These are phyloP conservation scores for Apeltes quadracus DNA, from an alignment of 2,113 vertebrate genomes.

Conservation along the genomic window DNA sequence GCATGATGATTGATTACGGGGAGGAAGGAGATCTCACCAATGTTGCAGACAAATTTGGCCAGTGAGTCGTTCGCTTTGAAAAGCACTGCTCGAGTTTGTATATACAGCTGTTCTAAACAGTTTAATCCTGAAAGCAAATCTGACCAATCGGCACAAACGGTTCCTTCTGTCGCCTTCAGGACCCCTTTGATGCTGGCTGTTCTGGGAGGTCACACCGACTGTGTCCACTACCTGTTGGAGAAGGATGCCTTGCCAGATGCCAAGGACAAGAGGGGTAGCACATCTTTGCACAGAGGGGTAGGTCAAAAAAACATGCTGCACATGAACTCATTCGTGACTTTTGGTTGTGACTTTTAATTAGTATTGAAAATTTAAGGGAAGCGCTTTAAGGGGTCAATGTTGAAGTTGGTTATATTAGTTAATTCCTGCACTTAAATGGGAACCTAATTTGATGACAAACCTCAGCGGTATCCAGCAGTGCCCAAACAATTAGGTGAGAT, in stretches of 20 bases:
- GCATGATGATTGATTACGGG: conserved; percentile 92
- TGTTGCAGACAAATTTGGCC: conserved; percentile 90
- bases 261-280: conserved; percentile 90
- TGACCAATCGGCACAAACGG: not conserved
- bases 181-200: conserved; percentile 95
- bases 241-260: conserved; percentile 90
- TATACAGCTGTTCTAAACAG: not conserved
- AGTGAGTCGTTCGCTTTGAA: conserved; percentile 82
- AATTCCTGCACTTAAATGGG: not conserved
- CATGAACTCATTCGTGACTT: not conserved
- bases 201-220: conserved; percentile 91
- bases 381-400: not conserved
- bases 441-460: not conserved
- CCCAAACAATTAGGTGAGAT: not conserved
- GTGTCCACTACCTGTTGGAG: conserved; percentile 92
- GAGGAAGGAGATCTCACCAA: conserved; percentile 91
- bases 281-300: conserved; percentile 93
- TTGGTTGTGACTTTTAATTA: not conserved
- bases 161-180: conserved; percentile 67
- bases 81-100: not conserved
- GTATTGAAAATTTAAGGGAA: not conserved
- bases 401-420: not conserved
- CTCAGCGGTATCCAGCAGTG: not conserved
- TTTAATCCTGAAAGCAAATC: not conserved
- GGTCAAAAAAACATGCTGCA: conserved; percentile 43